A percentile compares a stretch with the other conserved stretches of the same genome.
These are phyloP conservation scores for Sinocyclocheilus anophthalmus DNA, from an alignment of 2,113 vertebrate genomes.

Conservation along the genomic window DNA sequence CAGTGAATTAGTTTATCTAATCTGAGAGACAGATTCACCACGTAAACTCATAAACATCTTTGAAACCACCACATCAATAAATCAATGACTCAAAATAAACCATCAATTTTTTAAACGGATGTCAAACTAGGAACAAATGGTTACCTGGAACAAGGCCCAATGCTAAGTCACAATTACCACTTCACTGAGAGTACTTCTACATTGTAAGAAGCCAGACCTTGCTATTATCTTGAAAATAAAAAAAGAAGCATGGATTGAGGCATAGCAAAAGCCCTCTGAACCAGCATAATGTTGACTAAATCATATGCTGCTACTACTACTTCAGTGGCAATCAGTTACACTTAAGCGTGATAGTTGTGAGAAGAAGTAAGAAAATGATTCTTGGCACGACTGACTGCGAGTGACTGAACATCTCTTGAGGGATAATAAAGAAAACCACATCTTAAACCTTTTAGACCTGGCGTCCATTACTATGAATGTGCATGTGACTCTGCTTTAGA, in stretches of 20 bases:
- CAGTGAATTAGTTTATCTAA: constrained; percentile 17
- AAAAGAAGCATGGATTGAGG: constrained; percentile 48
- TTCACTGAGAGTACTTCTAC: constrained; percentile 30
- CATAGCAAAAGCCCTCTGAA: constrained; percentile 57
- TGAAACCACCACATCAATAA: constrained; percentile 34
- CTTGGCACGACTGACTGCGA: background rate
- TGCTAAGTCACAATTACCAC: constrained; percentile 30
- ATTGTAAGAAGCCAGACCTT: constrained; percentile 42
- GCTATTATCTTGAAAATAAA: constrained; percentile 48
- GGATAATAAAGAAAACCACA: constrained; percentile 42
- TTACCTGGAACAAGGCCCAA: constrained; percentile 33
- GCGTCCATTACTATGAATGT: background rate
- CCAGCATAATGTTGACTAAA: constrained; percentile 60
- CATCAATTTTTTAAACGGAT: constrained; percentile 30
- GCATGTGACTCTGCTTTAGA: constrained; percentile 8
- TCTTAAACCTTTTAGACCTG: constrained; percentile 38
- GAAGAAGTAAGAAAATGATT: constrained; percentile 33
- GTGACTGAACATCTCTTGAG: constrained; percentile 14
- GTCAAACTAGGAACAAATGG: constrained; percentile 33
- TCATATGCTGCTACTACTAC: constrained; percentile 62
- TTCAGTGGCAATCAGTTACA: constrained; percentile 66
- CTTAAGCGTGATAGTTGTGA: constrained; percentile 47
- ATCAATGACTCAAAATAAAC: constrained; percentile 43
- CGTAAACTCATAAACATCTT: constrained; percentile 21
- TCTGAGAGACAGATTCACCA: constrained; percentile 13